These are phyloP conservation scores for Apteryx mantelli DNA, from an alignment of 2,113 vertebrate genomes.

Conservation along the genomic window DNA sequence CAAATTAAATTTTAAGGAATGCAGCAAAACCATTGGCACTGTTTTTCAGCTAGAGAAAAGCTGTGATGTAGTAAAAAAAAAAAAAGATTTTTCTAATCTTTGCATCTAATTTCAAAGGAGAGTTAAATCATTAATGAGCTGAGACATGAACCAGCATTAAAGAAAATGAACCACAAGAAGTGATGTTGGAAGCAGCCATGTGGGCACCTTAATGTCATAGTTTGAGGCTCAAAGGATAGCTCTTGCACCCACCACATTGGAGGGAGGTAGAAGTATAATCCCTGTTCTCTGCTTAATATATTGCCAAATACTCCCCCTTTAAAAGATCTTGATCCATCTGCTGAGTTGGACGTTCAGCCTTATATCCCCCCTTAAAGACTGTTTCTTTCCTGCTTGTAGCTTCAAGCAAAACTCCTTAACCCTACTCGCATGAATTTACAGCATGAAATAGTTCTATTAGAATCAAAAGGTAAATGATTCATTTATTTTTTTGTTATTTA, in stretches of 20 bases:
- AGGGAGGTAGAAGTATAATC: background rate
- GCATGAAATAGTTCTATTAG: background rate
- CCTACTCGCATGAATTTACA: background rate
- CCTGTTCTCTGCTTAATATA: background rate
- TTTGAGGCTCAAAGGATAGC: background rate
- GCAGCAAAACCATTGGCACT: background rate
- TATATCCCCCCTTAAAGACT: background rate
- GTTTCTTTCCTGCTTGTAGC: background rate
- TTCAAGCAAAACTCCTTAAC: background rate
- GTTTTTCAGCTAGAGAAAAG: background rate
- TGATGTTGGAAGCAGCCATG: background rate
- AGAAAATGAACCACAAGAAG: background rate
- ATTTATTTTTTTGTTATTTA: background rate
- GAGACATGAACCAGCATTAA: background rate
- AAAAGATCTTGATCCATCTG: background rate
- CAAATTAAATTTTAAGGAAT: background rate
- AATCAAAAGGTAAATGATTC: background rate
- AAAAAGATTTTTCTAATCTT: background rate
- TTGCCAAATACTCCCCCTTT: background rate
- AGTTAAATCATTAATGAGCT: background rate
- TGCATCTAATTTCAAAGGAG: background rate
- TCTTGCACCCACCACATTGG: background rate
- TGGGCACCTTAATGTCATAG: background rate
- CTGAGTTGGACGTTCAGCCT: background rate
- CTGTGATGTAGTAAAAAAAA: background rate